A percentile compares a stretch with the other conserved stretches of the same genome.
phyloP scores from a whole-genome alignment of 2,888 invertebrate species.

The Drosophila formosana region DNA sequence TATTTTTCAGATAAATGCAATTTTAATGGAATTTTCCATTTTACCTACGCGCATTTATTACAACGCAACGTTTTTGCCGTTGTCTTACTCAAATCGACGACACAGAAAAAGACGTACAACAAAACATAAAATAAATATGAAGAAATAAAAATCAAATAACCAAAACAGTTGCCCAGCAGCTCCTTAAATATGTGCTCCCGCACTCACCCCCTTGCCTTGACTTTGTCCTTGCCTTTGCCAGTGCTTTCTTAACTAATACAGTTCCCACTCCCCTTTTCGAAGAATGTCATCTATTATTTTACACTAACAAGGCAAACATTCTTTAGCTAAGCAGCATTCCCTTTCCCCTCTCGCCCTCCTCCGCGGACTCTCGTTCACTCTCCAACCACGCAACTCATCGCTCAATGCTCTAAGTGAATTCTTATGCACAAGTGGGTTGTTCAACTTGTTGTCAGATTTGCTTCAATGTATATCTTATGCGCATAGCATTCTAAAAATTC shows the following conservation, averaged over 20 bases:
- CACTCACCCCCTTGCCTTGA: not conserved
- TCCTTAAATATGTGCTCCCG: constrained; percentile 10
- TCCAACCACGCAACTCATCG: constrained; percentile 25
- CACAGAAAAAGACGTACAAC: not conserved
- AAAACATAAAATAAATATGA: constrained; percentile 8
- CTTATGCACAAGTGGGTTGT: constrained; percentile 47
- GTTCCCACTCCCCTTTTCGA: not conserved
- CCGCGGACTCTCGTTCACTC: not conserved
- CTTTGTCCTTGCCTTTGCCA: not conserved
- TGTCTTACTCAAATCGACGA: constrained; percentile 1
- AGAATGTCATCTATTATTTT: constrained; percentile 65
- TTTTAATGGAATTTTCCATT: constrained; percentile 68
- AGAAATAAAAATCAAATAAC: constrained; percentile 45
- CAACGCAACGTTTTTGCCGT: constrained; percentile 10
- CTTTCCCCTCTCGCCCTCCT: constrained; percentile 12
- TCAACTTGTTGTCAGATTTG: constrained; percentile 25
- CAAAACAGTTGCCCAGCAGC: constrained; percentile 38
- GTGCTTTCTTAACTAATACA: not conserved
- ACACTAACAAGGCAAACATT: constrained; percentile 72
- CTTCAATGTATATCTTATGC: not conserved
- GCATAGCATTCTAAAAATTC: not conserved
- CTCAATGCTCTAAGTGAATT: constrained; percentile 63
- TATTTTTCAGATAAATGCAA: constrained; percentile 73
- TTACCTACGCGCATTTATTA: constrained; percentile 49
- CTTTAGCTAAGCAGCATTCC: constrained; percentile 54